Evolutionary conservation across 2,888 invertebrate genomes (phyloP).

Genomic region (Halictus ligatus): DNA sequence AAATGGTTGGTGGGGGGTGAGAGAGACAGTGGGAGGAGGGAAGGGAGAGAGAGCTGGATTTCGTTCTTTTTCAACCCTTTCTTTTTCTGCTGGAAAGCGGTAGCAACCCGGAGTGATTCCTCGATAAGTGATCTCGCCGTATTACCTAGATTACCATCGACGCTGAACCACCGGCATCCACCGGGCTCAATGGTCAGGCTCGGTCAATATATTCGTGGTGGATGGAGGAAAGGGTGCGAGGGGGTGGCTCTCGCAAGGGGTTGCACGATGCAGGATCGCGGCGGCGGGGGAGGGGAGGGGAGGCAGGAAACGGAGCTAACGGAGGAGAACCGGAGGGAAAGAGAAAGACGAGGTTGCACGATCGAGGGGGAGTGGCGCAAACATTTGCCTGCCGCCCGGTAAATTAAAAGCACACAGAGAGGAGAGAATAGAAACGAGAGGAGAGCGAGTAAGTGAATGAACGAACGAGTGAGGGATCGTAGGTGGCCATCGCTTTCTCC

Average conservation of each 20-base stretch:
- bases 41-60: background rate
- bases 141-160: conserved; percentile 77
- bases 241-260: conserved; percentile 37
- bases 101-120: conserved; percentile 54
- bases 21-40: background rate
- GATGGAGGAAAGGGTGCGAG: conserved; percentile 30
- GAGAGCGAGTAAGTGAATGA: conserved; percentile 74
- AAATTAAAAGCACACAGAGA: conserved; percentile 84
- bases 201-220: conserved; percentile 75
- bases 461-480: conserved; percentile 63
- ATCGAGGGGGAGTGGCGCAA: conserved; percentile 84
- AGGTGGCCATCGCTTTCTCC: conserved; percentile 69
- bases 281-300: background rate
- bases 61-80: background rate
- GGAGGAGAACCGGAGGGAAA: conserved; percentile 61
- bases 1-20: background rate
- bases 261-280: conserved; percentile 53
- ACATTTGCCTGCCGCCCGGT: conserved; percentile 84
- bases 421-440: conserved; percentile 78
- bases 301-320: conserved; percentile 49
- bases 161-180: conserved; percentile 51
- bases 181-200: conserved; percentile 65
- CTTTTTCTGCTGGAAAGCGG: conserved; percentile 28
- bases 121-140: conserved; percentile 74
- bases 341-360: conserved; percentile 75